Percentiles rank a stretch among this genome's conserved stretches.
Conservation (phyloP, 2,113 vertebrate genomes). For the Lamprologus tigripictilis region DNA sequence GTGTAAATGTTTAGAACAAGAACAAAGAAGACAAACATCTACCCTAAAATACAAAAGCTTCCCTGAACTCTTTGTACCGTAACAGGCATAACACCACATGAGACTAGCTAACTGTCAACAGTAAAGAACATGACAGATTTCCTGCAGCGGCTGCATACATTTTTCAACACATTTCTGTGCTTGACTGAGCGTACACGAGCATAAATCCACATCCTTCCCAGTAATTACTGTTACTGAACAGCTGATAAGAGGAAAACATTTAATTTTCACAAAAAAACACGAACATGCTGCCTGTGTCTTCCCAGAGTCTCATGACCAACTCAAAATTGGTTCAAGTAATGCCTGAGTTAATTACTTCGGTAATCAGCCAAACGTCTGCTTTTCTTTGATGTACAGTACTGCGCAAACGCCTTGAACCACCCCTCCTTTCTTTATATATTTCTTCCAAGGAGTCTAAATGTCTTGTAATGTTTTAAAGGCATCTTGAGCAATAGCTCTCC, state of each 20-base stretch:
- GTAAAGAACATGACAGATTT: not conserved
- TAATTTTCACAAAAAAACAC: not conserved
- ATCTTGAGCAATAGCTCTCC: not conserved
- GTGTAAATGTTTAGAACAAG: not conserved
- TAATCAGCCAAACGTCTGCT: not conserved
- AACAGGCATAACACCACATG: not conserved
- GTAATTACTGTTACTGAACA: not conserved
- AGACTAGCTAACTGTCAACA: not conserved
- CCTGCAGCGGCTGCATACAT: not conserved
- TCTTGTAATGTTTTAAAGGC: not conserved
- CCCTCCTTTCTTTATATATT: not conserved
- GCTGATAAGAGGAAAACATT: not conserved
- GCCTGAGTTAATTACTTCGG: not conserved
- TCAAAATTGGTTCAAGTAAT: not conserved
- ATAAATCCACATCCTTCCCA: not conserved
- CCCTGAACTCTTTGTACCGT: not conserved
- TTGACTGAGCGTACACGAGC: not conserved
- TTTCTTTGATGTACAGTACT: not conserved
- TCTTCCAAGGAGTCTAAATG: not conserved
- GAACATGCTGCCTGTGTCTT: not conserved
- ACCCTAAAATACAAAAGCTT: not conserved
- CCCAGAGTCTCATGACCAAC: not conserved
- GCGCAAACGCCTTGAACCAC: not conserved
- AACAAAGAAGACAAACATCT: not conserved
- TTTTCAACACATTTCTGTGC: not conserved